These are phyloP conservation scores for Cryptoleucopteryx plumbea DNA, from an alignment of 2,113 vertebrate genomes.

Conservation along the genomic window DNA sequence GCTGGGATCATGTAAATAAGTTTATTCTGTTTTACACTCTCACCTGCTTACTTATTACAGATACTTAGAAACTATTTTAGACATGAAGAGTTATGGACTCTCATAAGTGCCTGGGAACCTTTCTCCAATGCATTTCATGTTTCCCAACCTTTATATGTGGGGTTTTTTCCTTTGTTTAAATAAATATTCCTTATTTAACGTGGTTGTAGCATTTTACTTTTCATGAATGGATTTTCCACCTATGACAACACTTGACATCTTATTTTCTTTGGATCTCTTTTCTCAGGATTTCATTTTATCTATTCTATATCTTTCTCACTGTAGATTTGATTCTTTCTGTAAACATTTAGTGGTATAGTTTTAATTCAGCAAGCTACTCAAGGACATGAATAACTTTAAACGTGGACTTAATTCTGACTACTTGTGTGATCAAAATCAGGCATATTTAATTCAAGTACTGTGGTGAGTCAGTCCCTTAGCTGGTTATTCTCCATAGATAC, in stretches of 20 bases:
- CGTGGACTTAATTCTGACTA: not conserved
- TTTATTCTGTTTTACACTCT: not conserved
- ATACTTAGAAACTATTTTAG: not conserved
- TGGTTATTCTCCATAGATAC: not conserved
- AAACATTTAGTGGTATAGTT: not conserved
- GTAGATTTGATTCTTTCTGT: not conserved
- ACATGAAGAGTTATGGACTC: not conserved
- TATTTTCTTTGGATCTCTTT: not conserved
- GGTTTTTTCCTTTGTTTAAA: not conserved
- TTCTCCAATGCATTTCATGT: not conserved
- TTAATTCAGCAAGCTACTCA: not conserved
- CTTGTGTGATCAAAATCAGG: not conserved
- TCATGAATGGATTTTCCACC: not conserved
- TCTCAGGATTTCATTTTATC: not conserved
- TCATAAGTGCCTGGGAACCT: not conserved
- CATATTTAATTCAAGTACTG: not conserved
- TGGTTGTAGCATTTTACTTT: not conserved
- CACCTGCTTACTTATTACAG: not conserved
- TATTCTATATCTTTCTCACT: not conserved
- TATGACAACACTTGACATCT: not conserved
- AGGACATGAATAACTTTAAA: not conserved
- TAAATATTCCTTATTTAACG: not conserved
- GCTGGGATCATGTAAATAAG: not conserved
- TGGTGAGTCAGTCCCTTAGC: not conserved
- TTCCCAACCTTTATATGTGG: not conserved